Conservation (phyloP, 2,888 invertebrate genomes). For the Polydrusus cervinus region DNA sequence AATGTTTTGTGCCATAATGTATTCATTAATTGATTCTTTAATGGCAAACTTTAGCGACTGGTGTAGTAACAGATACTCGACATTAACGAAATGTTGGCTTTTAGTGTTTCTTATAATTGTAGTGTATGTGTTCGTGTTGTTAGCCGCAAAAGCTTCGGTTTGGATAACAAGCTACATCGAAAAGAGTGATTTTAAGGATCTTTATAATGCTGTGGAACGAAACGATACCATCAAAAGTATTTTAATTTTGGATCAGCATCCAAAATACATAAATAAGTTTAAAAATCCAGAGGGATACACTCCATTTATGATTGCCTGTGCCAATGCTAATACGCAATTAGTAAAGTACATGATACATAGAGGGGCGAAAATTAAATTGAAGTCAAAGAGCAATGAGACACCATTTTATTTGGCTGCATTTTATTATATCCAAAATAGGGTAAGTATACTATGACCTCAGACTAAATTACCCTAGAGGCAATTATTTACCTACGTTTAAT, state of each 20-base stretch:
- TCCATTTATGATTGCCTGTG: slow-evolving; percentile 63
- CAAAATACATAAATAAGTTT: slow-evolving; percentile 57
- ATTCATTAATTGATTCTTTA: slow-evolving; percentile 23
- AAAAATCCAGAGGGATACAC: slow-evolving; percentile 59
- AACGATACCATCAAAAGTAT: slow-evolving; percentile 56
- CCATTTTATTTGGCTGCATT: slow-evolving; percentile 65
- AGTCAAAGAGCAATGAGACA: slow-evolving; percentile 62
- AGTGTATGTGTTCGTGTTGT: slow-evolving; percentile 19
- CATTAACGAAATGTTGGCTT: slow-evolving; percentile 22
- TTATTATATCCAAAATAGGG: slow-evolving; percentile 59
- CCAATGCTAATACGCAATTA: slow-evolving; percentile 63
- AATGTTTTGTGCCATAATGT: slow-evolving; percentile 37
- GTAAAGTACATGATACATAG: slow-evolving; percentile 63
- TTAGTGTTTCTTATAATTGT: slow-evolving; percentile 16
- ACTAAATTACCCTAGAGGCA: no score
- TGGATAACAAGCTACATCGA: slow-evolving; percentile 22
- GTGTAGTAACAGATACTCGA: slow-evolving; percentile 30
- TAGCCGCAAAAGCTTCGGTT: neutral
- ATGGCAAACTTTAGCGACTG: slow-evolving; percentile 6
- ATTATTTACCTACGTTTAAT: no score
- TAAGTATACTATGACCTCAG: neutral
- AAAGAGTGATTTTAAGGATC: slow-evolving; percentile 23
- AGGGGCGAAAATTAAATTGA: slow-evolving; percentile 61
- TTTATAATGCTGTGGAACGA: slow-evolving; percentile 53
- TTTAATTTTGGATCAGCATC: slow-evolving; percentile 57